Evolutionary conservation across 1,140 invertebrate species (phyloP).

Genomic region (Diuraphis noxia): DNA sequence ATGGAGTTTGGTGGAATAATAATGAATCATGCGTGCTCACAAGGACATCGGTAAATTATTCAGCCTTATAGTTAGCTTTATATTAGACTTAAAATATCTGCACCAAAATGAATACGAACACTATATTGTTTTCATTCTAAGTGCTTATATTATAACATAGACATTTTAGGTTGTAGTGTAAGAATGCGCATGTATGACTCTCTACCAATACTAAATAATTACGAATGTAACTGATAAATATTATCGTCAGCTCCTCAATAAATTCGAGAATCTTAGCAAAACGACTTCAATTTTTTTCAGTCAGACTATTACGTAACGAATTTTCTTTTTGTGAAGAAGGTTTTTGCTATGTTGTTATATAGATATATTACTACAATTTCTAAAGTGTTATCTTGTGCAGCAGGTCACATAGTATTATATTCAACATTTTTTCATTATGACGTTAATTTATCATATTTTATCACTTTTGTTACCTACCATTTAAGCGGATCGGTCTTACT

Average conservation of each 20-base stretch:
- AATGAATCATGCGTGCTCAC: not conserved
- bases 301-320: not conserved
- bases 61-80: too few relatives aligned
- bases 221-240: not conserved
- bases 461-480: not conserved
- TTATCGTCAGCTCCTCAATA: not conserved
- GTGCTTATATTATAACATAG: not conserved
- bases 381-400: not conserved
- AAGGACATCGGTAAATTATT: not conserved
- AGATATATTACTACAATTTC: not conserved
- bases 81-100: not conserved
- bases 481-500: not conserved
- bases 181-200: not conserved
- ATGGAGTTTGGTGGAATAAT: not conserved
- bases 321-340: not conserved
- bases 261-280: not conserved
- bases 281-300: not conserved
- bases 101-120: not conserved
- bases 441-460: not conserved
- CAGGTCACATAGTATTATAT: not conserved
- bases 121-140: not conserved
- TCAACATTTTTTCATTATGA: not conserved
- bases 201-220: not conserved
- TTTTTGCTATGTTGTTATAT: not conserved
- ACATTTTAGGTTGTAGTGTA: not conserved